phyloP scores from a whole-genome alignment of 2,797 vertebrate genomes.

The Paedocypris micromegethes region DNA sequence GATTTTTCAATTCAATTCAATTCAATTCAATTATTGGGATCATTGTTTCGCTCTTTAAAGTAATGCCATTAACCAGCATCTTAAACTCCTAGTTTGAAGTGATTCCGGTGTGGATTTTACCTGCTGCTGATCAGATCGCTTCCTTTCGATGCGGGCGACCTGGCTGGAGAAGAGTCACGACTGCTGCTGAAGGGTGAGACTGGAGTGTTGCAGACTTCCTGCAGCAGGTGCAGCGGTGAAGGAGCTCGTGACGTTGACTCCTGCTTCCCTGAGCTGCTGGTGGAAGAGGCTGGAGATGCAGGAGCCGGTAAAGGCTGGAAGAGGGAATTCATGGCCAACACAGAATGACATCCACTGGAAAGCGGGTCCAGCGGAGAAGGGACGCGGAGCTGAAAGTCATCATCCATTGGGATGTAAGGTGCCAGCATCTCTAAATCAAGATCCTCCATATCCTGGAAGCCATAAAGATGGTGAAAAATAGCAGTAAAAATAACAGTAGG shows the following conservation, averaged over 20 bases:
- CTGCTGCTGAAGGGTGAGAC: conserved; percentile 51
- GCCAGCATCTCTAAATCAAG: conserved; percentile 96
- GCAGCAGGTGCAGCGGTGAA: conserved; percentile 61
- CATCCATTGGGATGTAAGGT: conserved; percentile 98
- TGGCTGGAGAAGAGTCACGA: conserved; percentile 20
- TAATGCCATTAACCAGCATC: too few relatives aligned
- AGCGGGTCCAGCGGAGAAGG: conserved; percentile 65
- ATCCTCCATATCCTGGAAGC: conserved; percentile 75
- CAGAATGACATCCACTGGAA: conserved; percentile 20
- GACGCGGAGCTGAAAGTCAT: conserved; percentile 93
- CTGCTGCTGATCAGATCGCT: conserved; percentile 22
- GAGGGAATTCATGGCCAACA: conserved; percentile 41
- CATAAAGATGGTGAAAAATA: neutral
- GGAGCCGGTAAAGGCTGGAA: conserved; percentile 43
- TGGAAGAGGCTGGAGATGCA: conserved; percentile 24
- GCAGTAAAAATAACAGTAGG: neutral
- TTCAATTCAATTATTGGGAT: too few relatives aligned
- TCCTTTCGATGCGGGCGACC: conserved; percentile 15
- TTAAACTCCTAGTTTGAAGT: conserved; percentile 43
- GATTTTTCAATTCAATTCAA: too few relatives aligned
- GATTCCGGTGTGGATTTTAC: conserved; percentile 12
- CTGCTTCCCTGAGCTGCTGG: conserved; percentile 45
- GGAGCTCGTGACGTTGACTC: conserved; percentile 68
- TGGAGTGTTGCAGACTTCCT: conserved; percentile 63
- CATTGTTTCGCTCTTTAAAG: too few relatives aligned